phyloP scores from a whole-genome alignment of 2,888 invertebrate species.

The Tribolium freemani region DNA sequence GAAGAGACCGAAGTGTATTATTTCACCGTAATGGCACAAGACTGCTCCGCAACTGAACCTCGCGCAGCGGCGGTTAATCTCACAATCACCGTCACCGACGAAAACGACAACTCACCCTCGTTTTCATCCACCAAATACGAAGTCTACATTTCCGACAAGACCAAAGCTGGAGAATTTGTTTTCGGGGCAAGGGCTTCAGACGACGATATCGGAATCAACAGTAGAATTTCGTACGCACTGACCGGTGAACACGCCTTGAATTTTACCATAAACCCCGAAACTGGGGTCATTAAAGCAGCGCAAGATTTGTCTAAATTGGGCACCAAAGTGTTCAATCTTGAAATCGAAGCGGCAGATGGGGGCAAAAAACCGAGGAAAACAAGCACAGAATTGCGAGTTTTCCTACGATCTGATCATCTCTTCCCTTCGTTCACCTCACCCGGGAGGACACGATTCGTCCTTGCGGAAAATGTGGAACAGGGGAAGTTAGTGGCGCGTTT shows the following conservation, averaged over 20 bases:
- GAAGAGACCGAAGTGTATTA: slow-evolving; percentile 84
- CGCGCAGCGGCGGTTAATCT: slow-evolving; percentile 86
- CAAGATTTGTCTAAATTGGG: slow-evolving; percentile 75
- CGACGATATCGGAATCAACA: slow-evolving; percentile 85
- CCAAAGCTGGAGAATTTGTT: slow-evolving; percentile 86
- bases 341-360: slow-evolving; percentile 86
- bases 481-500: slow-evolving; percentile 84
- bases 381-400: slow-evolving; percentile 82
- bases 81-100: slow-evolving; percentile 83
- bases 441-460: slow-evolving; percentile 80
- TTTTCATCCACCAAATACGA: slow-evolving; percentile 83
- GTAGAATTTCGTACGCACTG: slow-evolving; percentile 83
- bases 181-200: slow-evolving; percentile 92
- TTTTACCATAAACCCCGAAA: slow-evolving; percentile 84
- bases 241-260: slow-evolving; percentile 82
- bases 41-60: slow-evolving; percentile 89
- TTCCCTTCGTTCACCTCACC: slow-evolving; percentile 85
- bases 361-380: slow-evolving; percentile 80
- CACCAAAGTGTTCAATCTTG: slow-evolving; percentile 77
- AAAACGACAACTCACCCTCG: slow-evolving; percentile 88
- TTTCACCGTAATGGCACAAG: slow-evolving; percentile 88
- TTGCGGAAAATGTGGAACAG: slow-evolving; percentile 85
- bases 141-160: slow-evolving; percentile 87
- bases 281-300: slow-evolving; percentile 89
- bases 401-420: slow-evolving; percentile 80